Conservation (phyloP, 2,888 invertebrate genomes). For the Ecliptopera silaceata region DNA sequence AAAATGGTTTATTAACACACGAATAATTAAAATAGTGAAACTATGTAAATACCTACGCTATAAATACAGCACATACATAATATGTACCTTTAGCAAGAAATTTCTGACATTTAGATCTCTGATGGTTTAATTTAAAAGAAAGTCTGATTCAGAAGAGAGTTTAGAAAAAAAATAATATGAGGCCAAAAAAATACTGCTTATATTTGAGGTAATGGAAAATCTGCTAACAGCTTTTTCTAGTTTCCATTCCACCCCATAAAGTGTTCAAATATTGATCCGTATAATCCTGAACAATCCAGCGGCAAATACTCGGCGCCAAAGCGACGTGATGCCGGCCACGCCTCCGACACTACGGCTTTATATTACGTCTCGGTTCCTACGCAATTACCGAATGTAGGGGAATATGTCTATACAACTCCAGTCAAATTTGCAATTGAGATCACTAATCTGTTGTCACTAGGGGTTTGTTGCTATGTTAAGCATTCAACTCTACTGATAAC, state of each 20-base stretch:
- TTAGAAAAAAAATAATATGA: too few relatives aligned
- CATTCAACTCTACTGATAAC: too few relatives aligned
- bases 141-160: too few relatives aligned
- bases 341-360: slow-evolving; percentile 63
- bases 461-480: slow-evolving; percentile 27
- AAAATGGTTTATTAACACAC: slow-evolving; percentile 31
- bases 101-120: background rate
- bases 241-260: slow-evolving; percentile 37
- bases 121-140: too few relatives aligned
- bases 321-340: slow-evolving; percentile 74
- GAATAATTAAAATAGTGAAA: slow-evolving; percentile 40
- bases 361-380: slow-evolving; percentile 54
- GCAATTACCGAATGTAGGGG: slow-evolving; percentile 50
- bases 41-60: slow-evolving; percentile 6
- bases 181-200: too few relatives aligned
- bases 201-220: background rate
- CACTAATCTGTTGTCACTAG: too few relatives aligned
- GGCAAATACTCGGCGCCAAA: slow-evolving; percentile 67
- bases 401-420: slow-evolving; percentile 43
- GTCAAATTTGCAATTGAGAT: slow-evolving; percentile 43
- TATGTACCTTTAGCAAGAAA: background rate
- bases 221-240: slow-evolving; percentile 30
- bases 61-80: background rate
- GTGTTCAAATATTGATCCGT: slow-evolving; percentile 43
- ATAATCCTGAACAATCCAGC: slow-evolving; percentile 62